Evolutionary conservation across 2,888 invertebrate genomes (phyloP).

Genomic region (Volucella zonaria): DNA sequence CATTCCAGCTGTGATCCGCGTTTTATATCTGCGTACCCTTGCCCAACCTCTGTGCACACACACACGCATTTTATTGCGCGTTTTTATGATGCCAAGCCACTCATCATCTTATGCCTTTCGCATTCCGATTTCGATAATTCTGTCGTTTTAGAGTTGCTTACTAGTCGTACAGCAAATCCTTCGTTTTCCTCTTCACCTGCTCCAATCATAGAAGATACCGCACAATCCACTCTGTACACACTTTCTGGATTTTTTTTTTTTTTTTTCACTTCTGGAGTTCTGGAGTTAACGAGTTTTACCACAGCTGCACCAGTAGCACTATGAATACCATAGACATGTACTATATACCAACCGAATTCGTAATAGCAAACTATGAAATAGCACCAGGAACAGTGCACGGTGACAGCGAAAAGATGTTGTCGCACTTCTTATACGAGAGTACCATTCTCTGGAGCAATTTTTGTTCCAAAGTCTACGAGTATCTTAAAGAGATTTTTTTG

Average conservation of each 20-base stretch:
- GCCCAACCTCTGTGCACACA: slow-evolving; percentile 5
- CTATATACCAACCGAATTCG: too few relatives aligned
- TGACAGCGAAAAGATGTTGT: slow-evolving; percentile 52
- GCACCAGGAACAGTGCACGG: too few relatives aligned
- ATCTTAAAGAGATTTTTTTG: slow-evolving; percentile 6
- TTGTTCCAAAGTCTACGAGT: slow-evolving; percentile 30
- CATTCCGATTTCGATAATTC: slow-evolving; percentile 68
- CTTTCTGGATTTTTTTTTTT: slow-evolving; percentile 9
- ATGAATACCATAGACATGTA: too few relatives aligned
- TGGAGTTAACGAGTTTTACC: slow-evolving; percentile 43
- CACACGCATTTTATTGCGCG: slow-evolving; percentile 43
- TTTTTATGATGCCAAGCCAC: slow-evolving; percentile 49
- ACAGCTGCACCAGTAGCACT: slow-evolving; percentile 26
- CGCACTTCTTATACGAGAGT: slow-evolving; percentile 36
- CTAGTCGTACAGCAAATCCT: slow-evolving; percentile 16
- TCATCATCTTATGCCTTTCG: slow-evolving; percentile 48
- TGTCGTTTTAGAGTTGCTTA: slow-evolving; percentile 44
- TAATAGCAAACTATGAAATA: too few relatives aligned
- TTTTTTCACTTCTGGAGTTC: too few relatives aligned
- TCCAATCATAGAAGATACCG: slow-evolving; percentile 50
- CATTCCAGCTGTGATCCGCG: slow-evolving; percentile 45
- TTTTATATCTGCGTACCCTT: slow-evolving; percentile 45
- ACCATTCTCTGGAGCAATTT: slow-evolving; percentile 39
- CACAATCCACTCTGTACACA: slow-evolving; percentile 16
- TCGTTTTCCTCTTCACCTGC: not conserved